Evolutionary conservation across 2,888 invertebrate species (phyloP).

Genomic region (Sialis fuliginosa): DNA sequence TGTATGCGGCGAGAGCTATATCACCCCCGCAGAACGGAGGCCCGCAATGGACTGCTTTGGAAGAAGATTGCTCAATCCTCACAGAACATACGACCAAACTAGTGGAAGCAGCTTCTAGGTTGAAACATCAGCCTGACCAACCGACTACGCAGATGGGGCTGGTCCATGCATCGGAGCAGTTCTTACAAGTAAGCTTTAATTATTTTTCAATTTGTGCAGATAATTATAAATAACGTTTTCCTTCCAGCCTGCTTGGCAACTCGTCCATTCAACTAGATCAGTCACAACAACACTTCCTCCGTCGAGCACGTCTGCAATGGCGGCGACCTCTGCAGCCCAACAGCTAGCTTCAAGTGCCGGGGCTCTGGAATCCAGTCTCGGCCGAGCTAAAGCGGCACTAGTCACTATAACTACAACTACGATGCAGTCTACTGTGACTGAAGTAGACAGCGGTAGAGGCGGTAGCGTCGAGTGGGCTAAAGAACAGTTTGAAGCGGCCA

Average conservation of each 20-base stretch:
- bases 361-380: slow-evolving; percentile 22
- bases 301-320: slow-evolving; percentile 1
- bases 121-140: slow-evolving; percentile 35
- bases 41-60: slow-evolving; percentile 49
- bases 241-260: slow-evolving; percentile 2
- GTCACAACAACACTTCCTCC: slow-evolving; percentile 2
- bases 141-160: slow-evolving; percentile 62
- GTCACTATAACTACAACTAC: background rate
- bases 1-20: slow-evolving; percentile 74
- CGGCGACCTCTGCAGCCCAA: slow-evolving; percentile 4
- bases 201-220: background rate
- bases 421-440: background rate
- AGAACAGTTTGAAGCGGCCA: slow-evolving; percentile 50
- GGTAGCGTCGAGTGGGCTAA: background rate
- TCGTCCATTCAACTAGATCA: slow-evolving; percentile 4
- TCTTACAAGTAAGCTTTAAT: slow-evolving; percentile 46
- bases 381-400: slow-evolving; percentile 23
- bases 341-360: slow-evolving; percentile 9
- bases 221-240: slow-evolving; percentile 3
- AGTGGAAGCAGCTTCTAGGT: slow-evolving; percentile 39
- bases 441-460: background rate
- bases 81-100: slow-evolving; percentile 65
- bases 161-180: slow-evolving; percentile 68
- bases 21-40: slow-evolving; percentile 48
- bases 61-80: slow-evolving; percentile 54